Evolutionary conservation across 2,888 invertebrate species (phyloP).

Genomic region (Xestoiulus laeticollis): DNA sequence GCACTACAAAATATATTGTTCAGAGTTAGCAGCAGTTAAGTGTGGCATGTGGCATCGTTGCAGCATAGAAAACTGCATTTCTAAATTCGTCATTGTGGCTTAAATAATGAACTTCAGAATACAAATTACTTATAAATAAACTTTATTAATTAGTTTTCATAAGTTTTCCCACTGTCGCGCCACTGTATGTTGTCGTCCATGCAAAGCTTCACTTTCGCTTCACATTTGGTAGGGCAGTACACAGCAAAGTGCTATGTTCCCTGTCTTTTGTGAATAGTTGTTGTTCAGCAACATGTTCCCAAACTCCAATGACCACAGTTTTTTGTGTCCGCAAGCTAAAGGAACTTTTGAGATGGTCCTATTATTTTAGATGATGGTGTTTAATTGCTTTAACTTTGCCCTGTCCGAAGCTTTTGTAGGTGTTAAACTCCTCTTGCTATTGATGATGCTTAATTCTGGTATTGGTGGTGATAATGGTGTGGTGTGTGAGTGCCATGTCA

Average conservation of each 20-base stretch:
- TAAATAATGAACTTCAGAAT: no score
- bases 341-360: conserved; percentile 96
- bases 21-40: no score
- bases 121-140: no score
- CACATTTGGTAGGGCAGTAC: neutral
- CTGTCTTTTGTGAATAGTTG: conserved; percentile 14
- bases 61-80: no score
- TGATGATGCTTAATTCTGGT: conserved; percentile 34
- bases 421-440: conserved; percentile 31
- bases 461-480: conserved; percentile 15
- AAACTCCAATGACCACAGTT: conserved; percentile 46
- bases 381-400: conserved; percentile 43
- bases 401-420: conserved; percentile 35
- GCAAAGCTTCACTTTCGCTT: neutral
- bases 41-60: no score
- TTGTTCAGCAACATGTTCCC: neutral
- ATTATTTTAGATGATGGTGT: conserved; percentile 63
- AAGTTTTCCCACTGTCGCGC: neutral
- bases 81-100: no score
- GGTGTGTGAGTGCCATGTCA: conserved; percentile 40
- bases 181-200: conserved; percentile 21
- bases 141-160: neutral
- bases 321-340: conserved; percentile 67
- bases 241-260: neutral
- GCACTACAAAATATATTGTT: no score